Evolutionary conservation across 1,140 invertebrate genomes (phyloP).

Genomic region (Pseudomyrmex pallidus): DNA sequence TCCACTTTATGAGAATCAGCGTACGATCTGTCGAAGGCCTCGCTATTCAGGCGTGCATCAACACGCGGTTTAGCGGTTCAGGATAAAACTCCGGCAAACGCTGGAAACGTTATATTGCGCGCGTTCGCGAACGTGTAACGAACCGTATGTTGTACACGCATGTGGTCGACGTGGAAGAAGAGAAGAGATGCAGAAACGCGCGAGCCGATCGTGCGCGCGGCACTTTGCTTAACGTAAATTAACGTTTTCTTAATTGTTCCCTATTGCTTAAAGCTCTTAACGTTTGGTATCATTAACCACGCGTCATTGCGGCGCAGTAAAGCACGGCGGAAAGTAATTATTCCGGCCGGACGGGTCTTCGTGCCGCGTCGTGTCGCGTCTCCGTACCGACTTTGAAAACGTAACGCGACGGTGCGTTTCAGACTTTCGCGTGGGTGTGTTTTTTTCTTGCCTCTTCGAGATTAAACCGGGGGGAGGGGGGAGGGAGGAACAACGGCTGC

Average conservation of each 20-base stretch:
- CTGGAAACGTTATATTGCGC: not conserved
- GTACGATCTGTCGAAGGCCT: constrained; percentile 13
- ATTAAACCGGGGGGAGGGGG: not conserved
- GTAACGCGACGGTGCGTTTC: not conserved
- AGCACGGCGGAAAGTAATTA: constrained; percentile 63
- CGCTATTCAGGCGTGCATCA: not conserved
- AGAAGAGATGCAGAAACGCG: constrained; percentile 2
- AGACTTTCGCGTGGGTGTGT: constrained; percentile 17
- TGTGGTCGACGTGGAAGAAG: constrained; percentile 8
- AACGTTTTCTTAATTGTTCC: constrained; percentile 70
- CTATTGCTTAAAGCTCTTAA: constrained; percentile 50
- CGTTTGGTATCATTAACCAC: constrained; percentile 55
- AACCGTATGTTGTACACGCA: not conserved
- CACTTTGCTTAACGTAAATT: constrained; percentile 60
- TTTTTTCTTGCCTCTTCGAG: constrained; percentile 1
- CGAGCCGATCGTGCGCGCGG: constrained; percentile 10
- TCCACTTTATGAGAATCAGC: not conserved
- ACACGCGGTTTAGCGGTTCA: not conserved
- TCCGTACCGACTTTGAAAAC: not conserved
- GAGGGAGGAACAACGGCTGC: not conserved
- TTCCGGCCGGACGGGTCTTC: constrained; percentile 15
- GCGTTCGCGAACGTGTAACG: no score
- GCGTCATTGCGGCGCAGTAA: constrained; percentile 61
- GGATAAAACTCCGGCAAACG: constrained; percentile 8
- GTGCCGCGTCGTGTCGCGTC: not conserved